These are phyloP conservation scores for Drosophila phalerata DNA, from an alignment of 2,888 invertebrate species.

Conservation along the genomic window DNA sequence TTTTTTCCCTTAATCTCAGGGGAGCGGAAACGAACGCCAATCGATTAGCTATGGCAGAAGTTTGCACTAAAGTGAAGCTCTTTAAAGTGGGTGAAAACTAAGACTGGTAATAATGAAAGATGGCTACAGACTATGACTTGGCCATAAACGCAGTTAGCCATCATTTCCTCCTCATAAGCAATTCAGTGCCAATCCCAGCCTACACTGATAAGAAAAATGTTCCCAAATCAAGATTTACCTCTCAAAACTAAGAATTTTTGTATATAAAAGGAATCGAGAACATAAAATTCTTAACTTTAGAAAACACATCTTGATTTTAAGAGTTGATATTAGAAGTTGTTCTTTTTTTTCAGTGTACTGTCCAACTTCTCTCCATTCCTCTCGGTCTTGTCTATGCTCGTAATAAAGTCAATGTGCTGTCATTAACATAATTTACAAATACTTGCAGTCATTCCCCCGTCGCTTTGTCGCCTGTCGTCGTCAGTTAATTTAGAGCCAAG, in stretches of 20 bases:
- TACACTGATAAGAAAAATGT: too few species aligned
- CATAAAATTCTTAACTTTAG: too few species aligned
- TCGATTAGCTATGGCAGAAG: constrained; percentile 57
- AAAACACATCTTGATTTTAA: too few species aligned
- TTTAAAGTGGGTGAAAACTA: constrained; percentile 43
- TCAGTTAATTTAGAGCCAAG: constrained; percentile 55
- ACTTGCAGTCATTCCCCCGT: constrained; percentile 49
- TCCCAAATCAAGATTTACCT: too few species aligned
- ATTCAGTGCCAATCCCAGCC: neutral
- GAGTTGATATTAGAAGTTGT: too few species aligned
- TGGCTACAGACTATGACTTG: constrained; percentile 17
- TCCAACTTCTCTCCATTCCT: too few species aligned
- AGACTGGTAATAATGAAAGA: constrained; percentile 10
- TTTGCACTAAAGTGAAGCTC: constrained; percentile 32
- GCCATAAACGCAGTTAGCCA: constrained; percentile 16
- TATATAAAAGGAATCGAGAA: too few species aligned
- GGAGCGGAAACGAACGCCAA: constrained; percentile 34
- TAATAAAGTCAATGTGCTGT: constrained; percentile 78
- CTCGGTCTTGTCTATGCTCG: too few species aligned
- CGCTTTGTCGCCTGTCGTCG: neutral
- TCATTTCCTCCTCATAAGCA: constrained; percentile 3
- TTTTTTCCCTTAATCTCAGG: constrained; percentile 51
- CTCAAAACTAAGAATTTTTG: too few species aligned
- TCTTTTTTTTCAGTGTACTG: too few species aligned
- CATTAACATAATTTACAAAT: constrained; percentile 80